phyloP scores from a whole-genome alignment of 2,797 vertebrate genomes.

The Hypotaenidia okinawae region DNA sequence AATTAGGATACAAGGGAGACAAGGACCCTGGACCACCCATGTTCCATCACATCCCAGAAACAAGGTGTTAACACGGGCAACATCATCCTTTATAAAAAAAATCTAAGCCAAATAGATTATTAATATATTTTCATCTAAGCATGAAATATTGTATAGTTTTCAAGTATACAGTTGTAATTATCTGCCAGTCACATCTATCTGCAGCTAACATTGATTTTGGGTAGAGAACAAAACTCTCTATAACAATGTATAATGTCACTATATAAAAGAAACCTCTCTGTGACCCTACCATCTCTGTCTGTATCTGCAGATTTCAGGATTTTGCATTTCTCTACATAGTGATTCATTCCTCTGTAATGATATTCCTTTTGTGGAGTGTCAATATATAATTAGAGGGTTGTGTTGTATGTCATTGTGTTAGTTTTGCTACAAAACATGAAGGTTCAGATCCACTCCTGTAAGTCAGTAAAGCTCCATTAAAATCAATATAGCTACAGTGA shows the following conservation, averaged over 20 bases:
- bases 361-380: neutral
- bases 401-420: neutral
- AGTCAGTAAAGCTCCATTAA: neutral
- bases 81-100: neutral
- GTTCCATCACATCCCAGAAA: neutral
- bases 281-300: neutral
- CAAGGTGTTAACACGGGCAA: neutral
- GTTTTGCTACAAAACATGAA: neutral
- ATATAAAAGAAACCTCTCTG: neutral
- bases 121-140: neutral
- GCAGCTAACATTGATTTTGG: neutral
- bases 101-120: neutral
- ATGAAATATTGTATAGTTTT: neutral
- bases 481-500: neutral
- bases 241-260: neutral
- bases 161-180: neutral
- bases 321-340: neutral
- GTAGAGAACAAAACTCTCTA: neutral
- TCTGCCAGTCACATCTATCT: neutral
- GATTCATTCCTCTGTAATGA: neutral
- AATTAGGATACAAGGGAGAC: neutral
- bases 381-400: neutral
- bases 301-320: neutral
- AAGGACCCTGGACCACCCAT: neutral
- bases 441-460: neutral